These are phyloP conservation scores for Pardosa pseudoannulata DNA, from an alignment of 2,888 invertebrate genomes.

Conservation along the genomic window DNA sequence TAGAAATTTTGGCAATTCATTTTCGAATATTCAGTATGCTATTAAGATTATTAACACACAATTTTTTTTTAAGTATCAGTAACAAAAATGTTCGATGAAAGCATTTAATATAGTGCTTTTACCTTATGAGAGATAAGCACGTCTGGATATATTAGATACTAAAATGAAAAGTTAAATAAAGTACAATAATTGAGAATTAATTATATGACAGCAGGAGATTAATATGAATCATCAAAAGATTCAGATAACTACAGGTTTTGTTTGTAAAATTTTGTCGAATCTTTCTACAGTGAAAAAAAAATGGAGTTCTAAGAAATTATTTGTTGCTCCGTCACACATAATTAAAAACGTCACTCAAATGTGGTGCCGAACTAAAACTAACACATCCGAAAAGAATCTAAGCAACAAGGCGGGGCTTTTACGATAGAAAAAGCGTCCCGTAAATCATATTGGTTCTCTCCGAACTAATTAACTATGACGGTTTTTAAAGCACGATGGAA, in stretches of 20 bases:
- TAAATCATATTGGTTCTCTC: constrained; percentile 60
- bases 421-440: constrained; percentile 35
- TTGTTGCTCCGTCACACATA: constrained; percentile 52
- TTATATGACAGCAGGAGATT: not conserved
- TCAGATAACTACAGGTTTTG: not conserved
- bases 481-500: constrained; percentile 18
- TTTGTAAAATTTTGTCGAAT: constrained; percentile 1
- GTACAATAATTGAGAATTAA: not conserved
- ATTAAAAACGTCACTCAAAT: constrained; percentile 71
- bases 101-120: no score
- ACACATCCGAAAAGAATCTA: constrained; percentile 46
- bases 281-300: constrained; percentile 4
- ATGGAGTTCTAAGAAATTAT: constrained; percentile 42
- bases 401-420: constrained; percentile 36
- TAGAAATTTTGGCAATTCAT: no score
- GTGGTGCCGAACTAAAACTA: constrained; percentile 30
- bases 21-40: no score
- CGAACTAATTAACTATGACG: constrained; percentile 53
- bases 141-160: no score
- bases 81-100: no score
- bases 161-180: no score
- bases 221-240: not conserved
- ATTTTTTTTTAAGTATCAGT: no score
- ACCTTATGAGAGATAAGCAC: no score
- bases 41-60: no score